Evolutionary conservation across 2,113 vertebrate genomes (phyloP).

Genomic region (Paradoxurus hermaphroditus): DNA sequence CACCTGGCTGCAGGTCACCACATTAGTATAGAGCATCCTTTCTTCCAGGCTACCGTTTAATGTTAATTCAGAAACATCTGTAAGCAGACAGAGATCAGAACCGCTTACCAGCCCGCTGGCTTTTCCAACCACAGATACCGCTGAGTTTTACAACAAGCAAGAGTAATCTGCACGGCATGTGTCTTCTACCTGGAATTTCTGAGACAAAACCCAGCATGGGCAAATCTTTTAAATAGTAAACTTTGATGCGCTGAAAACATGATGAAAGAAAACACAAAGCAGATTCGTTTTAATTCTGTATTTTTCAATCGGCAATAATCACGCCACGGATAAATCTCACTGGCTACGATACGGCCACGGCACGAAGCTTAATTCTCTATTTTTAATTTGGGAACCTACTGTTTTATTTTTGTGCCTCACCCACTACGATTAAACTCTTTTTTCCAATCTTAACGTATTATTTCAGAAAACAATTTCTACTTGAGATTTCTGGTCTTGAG

Average conservation of each 20-base stretch:
- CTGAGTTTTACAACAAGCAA: neutral
- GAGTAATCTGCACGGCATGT: neutral
- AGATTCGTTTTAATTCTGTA: neutral
- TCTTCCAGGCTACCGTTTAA: slow-evolving; percentile 83
- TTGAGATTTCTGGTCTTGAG: neutral
- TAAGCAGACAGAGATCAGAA: slow-evolving; percentile 36
- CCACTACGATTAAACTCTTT: neutral
- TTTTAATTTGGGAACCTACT: neutral
- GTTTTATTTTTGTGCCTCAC: slow-evolving; percentile 10
- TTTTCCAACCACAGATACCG: neutral
- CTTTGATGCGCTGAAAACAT: neutral
- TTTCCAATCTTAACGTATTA: neutral
- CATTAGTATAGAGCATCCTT: slow-evolving; percentile 82
- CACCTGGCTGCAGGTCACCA: slow-evolving; percentile 83
- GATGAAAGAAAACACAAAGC: neutral
- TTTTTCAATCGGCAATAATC: too few species aligned
- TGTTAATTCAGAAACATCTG: slow-evolving; percentile 86
- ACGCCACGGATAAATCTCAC: too few species aligned
- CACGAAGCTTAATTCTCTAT: neutral
- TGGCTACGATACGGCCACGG: too few species aligned
- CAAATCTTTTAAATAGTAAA: neutral
- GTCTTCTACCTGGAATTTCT: neutral
- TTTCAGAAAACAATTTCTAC: slow-evolving; percentile 25
- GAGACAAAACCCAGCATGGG: neutral
- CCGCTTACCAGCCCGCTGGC: neutral